These are phyloP conservation scores for Drosophila nr. perissopoda DNA, from an alignment of 2,888 invertebrate genomes.

Conservation along the genomic window DNA sequence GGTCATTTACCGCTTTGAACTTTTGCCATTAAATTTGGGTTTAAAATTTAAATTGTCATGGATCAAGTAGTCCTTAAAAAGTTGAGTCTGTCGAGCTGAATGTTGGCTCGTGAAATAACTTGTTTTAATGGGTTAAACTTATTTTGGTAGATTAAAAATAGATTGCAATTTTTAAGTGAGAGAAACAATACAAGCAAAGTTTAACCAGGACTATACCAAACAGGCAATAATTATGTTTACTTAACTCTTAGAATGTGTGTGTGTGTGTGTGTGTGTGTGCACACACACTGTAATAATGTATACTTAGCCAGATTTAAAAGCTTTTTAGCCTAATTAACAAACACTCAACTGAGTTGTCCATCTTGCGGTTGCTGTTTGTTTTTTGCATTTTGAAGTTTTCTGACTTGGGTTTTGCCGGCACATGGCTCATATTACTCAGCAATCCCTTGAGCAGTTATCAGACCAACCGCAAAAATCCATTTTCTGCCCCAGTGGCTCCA, in stretches of 20 bases:
- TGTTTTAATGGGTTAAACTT: conserved; percentile 1
- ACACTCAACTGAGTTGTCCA: conserved; percentile 8
- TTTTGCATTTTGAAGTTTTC: conserved; percentile 1
- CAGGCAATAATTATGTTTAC: background rate
- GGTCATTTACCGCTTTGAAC: conserved; percentile 75
- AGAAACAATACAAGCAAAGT: background rate
- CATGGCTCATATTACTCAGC: conserved; percentile 39
- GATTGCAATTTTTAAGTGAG: background rate
- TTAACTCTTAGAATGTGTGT: background rate
- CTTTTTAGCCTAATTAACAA: conserved; percentile 31
- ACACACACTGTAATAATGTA: background rate
- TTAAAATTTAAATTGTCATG: conserved; percentile 29
- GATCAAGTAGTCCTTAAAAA: conserved; percentile 33
- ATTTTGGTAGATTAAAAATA: background rate
- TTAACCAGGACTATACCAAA: background rate
- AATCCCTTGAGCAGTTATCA: conserved; percentile 65
- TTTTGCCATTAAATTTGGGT: conserved; percentile 53
- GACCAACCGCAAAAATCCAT: conserved; percentile 74
- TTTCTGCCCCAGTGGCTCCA: conserved; percentile 75
- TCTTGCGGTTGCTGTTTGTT: conserved; percentile 17
- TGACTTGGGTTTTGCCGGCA: conserved; percentile 8
- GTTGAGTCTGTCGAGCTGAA: background rate
- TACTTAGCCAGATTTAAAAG: background rate
- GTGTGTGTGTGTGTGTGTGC: background rate
- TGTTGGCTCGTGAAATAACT: conserved; percentile 7